These are phyloP conservation scores for Catostomus latipinnis DNA, from an alignment of 2,797 vertebrate genomes.

Conservation along the genomic window DNA sequence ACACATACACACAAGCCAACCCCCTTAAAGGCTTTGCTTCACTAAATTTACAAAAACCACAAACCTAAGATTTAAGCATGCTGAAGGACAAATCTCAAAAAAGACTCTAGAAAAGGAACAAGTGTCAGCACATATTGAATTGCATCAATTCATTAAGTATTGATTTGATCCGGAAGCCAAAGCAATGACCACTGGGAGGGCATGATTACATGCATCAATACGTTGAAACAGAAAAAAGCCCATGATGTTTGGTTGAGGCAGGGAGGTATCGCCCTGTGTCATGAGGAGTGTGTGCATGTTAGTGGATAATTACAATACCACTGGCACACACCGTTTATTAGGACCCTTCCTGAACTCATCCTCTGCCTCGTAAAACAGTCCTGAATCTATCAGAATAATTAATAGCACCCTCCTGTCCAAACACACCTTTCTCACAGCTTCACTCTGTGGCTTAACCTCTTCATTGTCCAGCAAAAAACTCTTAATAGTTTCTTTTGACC, in stretches of 20 bases:
- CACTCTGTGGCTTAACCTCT: not conserved
- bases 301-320: slow-evolving; percentile 34
- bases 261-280: slow-evolving; percentile 6
- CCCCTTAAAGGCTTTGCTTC: slow-evolving; percentile 2
- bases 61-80: not conserved
- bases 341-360: slow-evolving; percentile 48
- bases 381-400: slow-evolving; percentile 49
- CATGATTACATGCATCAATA: slow-evolving; percentile 23
- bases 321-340: slow-evolving; percentile 24
- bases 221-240: slow-evolving; percentile 1
- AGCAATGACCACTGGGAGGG: slow-evolving; percentile 18
- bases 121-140: slow-evolving; percentile 15
- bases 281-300: not conserved
- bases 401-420: slow-evolving; percentile 21
- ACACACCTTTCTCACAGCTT: slow-evolving; percentile 1
- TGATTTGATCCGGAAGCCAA: slow-evolving; percentile 13
- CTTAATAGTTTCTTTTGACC: not conserved
- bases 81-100: slow-evolving; percentile 2
- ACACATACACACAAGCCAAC: not conserved
- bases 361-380: slow-evolving; percentile 39
- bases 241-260: slow-evolving; percentile 10
- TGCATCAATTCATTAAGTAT: slow-evolving; percentile 5
- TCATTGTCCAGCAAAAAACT: slow-evolving; percentile 18
- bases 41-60: not conserved
- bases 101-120: not conserved